Conservation (phyloP, 1,140 invertebrate genomes). For the Bradynema listronoti region DNA sequence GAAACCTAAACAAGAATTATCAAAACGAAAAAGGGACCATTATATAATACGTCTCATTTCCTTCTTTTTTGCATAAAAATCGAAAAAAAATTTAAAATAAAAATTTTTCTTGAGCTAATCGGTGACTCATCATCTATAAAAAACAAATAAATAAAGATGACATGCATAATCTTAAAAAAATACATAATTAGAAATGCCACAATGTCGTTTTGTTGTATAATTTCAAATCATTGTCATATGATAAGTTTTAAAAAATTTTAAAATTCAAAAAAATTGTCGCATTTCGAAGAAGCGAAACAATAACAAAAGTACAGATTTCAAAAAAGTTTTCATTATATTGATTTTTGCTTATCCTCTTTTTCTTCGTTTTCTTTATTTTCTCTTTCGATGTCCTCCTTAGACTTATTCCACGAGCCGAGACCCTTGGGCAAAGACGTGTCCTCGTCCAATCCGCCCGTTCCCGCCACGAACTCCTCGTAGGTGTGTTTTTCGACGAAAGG, state of each 20-base stretch:
- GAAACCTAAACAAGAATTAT: too few relatives aligned
- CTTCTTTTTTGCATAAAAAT: too few relatives aligned
- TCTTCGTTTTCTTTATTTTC: slow-evolving; percentile 19
- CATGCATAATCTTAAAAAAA: slow-evolving; percentile 2
- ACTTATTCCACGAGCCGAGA: slow-evolving; percentile 81
- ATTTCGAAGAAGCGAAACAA: background rate
- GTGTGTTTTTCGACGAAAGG: slow-evolving; percentile 98
- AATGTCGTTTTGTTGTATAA: background rate
- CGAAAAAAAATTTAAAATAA: too few relatives aligned
- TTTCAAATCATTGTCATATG: background rate
- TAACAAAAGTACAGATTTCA: background rate
- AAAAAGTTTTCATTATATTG: background rate
- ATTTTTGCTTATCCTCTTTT: slow-evolving; percentile 17
- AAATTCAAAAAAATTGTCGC: background rate
- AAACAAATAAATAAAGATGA: too few relatives aligned
- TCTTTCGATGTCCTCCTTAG: slow-evolving; percentile 22
- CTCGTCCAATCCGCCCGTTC: slow-evolving; percentile 93
- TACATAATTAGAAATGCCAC: background rate
- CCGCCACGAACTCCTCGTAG: slow-evolving; percentile 98
- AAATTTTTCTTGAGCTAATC: too few relatives aligned
- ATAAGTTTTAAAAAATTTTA: background rate
- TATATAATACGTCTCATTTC: too few relatives aligned
- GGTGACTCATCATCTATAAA: too few relatives aligned
- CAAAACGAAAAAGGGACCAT: too few relatives aligned
- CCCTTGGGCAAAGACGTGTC: slow-evolving; percentile 87